Conservation (phyloP, 2,797 vertebrate species). For the Coilia nasus region DNA sequence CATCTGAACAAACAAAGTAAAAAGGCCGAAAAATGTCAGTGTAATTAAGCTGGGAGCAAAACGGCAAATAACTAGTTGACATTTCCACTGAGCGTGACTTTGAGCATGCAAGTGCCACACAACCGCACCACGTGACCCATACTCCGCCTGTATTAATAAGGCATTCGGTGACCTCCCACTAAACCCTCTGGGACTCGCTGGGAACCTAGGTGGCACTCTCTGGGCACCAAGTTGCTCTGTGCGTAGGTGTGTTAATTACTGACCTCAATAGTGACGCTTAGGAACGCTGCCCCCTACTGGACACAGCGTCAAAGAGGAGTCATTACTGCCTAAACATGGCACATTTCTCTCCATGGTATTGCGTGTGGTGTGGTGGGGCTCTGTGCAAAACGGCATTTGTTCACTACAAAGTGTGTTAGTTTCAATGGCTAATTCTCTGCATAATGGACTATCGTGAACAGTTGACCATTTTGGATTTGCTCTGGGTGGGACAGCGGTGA, state of each 20-base stretch:
- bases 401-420: too few relatives aligned
- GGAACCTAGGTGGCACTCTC: neutral
- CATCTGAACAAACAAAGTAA: constrained; percentile 27
- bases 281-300: constrained; percentile 41
- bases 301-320: neutral
- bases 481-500: too few relatives aligned
- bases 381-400: too few relatives aligned
- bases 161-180: neutral
- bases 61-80: constrained; percentile 48
- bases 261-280: neutral
- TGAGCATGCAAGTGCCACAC: neutral
- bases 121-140: constrained; percentile 18
- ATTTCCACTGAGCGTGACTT: constrained; percentile 44
- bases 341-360: neutral
- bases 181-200: neutral
- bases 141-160: neutral
- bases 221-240: neutral
- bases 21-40: constrained; percentile 51
- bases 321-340: neutral
- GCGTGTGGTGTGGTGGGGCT: too few relatives aligned
- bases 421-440: too few relatives aligned
- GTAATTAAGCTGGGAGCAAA: constrained; percentile 45
- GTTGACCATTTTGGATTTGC: too few relatives aligned
- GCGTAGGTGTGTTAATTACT: neutral
- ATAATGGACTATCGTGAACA: too few relatives aligned